Evolutionary conservation across 2,113 vertebrate genomes (phyloP).

Genomic region (Lepisosteus osseus): DNA sequence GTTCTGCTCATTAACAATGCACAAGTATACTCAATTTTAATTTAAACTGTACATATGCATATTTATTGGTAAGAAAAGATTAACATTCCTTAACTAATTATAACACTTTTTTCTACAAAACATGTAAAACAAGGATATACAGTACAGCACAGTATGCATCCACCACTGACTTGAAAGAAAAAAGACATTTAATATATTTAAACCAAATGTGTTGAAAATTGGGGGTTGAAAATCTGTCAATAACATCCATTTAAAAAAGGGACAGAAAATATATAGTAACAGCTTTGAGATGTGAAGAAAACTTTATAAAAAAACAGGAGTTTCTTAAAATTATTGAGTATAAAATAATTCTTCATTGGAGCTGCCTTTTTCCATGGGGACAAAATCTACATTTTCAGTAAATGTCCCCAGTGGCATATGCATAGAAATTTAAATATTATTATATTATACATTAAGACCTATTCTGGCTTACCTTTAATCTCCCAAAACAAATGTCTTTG

Average conservation of each 20-base stretch:
- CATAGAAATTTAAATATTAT: too few relatives aligned
- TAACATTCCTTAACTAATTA: not conserved
- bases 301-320: conserved; percentile 18
- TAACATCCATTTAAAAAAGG: conserved; percentile 5
- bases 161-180: not conserved
- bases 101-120: not conserved
- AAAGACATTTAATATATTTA: not conserved
- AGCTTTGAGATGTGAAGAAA: conserved; percentile 32
- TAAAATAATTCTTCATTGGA: too few relatives aligned
- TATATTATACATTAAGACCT: too few relatives aligned
- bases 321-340: too few relatives aligned
- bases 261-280: conserved; percentile 9
- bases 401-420: too few relatives aligned
- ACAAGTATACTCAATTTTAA: not conserved
- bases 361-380: too few relatives aligned
- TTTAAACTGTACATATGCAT: not conserved
- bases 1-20: not conserved
- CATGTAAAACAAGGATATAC: not conserved
- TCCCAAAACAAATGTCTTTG: too few relatives aligned
- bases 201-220: not conserved
- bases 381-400: too few relatives aligned
- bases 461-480: too few relatives aligned
- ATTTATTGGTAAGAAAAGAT: not conserved
- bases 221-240: not conserved
- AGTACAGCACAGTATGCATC: not conserved